Percentiles rank a stretch among this genome's conserved stretches.
phyloP scores from a whole-genome alignment of 2,797 vertebrate species.

The Schizopygopsis pylzovi region DNA sequence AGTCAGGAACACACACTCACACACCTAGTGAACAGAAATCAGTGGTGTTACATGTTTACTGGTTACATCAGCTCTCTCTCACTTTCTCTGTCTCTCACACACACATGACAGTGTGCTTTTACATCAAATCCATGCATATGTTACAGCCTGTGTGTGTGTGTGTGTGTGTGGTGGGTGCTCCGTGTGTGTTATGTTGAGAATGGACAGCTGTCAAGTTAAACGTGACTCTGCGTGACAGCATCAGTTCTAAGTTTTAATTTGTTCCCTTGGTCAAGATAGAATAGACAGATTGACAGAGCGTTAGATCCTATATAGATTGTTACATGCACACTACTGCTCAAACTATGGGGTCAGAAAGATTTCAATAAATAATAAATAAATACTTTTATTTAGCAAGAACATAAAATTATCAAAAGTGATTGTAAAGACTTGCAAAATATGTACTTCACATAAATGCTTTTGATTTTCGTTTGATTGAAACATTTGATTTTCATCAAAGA shows the following conservation, averaged over 20 bases:
- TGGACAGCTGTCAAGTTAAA: slow-evolving; percentile 40
- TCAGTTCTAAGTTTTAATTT: slow-evolving; percentile 22
- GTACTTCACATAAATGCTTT: not conserved
- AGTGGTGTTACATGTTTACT: not conserved
- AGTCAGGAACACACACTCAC: not conserved
- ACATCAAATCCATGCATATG: slow-evolving; percentile 25
- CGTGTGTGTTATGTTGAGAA: slow-evolving; percentile 28
- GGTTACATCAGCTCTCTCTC: not conserved
- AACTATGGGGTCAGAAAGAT: not conserved
- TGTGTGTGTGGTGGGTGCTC: slow-evolving; percentile 28
- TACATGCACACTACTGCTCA: not conserved
- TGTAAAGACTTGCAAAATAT: not conserved
- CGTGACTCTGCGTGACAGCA: slow-evolving; percentile 31
- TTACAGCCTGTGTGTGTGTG: slow-evolving; percentile 18
- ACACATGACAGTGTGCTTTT: slow-evolving; percentile 29
- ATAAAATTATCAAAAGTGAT: not conserved
- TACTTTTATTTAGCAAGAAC: not conserved
- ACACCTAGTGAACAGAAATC: slow-evolving; percentile 10
- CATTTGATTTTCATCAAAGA: not conserved
- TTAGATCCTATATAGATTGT: not conserved
- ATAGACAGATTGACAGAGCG: slow-evolving; percentile 10
- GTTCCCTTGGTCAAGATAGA: slow-evolving; percentile 1
- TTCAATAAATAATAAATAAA: not conserved
- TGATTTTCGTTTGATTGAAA: not conserved
- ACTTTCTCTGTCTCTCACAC: not conserved